Evolutionary conservation across 2,797 vertebrate species (phyloP), one percentile per base, ranked within the genome.

Genomic region (Schizopygopsis malacanthus): DNA sequence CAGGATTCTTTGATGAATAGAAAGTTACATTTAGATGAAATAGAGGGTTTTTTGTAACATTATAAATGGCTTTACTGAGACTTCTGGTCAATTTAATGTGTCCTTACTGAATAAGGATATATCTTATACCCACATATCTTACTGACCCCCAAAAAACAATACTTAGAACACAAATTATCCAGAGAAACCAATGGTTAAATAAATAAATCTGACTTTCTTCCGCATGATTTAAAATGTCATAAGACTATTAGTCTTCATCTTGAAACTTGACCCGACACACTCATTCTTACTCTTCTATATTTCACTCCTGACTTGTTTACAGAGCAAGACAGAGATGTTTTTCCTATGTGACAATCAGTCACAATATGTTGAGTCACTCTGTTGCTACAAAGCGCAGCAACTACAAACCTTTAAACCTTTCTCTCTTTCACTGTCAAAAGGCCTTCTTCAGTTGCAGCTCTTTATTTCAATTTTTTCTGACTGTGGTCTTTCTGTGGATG

Each of bases 321-420:
- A 59, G 50, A 28, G 50, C 18, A 70, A 28, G 15, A 6, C n/a
- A 47, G 37, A 33, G n/a, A 72, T 1, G 4, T n/a, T 76, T 63
- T 72, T 59, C 39, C 52, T 72, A 13, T 71, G 63, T 70, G 83
- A 85, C 11, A 37, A 25, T 79, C 41, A 39, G 52, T 85, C 76
- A 71, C 83, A 71, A 43, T 67, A 79, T 16, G 25, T 52, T 71
- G 76, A 79, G 52, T 79, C 83, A 85, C 25, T 61, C 33, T 50
- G 75, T 79, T 79, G 65, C 65, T 59, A n/a, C 25, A 79, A 61
- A 85, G 50, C 41, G 0, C n/a, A 84, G 63, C 37, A 45, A 71
- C 83, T 20, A 79, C 67, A 71, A 39, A 65, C 50, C 59, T 63
- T n/a, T n/a, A n/a, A n/a, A n/a, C n/a, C n/a, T 37, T 39, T 52